Evolutionary conservation across 1,140 invertebrate genomes (phyloP).

Genomic region (Drosophila sp.): DNA sequence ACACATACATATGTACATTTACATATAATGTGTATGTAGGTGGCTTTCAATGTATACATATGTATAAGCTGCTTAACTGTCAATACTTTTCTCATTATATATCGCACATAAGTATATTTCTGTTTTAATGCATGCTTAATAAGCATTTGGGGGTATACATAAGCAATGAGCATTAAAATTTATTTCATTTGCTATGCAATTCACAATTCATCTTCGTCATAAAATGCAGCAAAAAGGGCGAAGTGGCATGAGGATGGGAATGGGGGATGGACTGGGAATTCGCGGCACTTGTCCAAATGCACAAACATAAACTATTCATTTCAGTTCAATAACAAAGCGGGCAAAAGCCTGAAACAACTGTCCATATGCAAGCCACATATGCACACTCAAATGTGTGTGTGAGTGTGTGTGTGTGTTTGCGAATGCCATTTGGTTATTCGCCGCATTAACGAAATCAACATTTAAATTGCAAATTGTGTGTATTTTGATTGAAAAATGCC

Average conservation of each 20-base stretch:
- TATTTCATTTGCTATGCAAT: constrained; percentile 58
- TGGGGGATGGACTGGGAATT: constrained; percentile 12
- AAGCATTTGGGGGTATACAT: constrained; percentile 50
- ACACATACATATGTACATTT: too few relatives aligned
- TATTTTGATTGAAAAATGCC: constrained; percentile 59
- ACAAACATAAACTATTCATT: constrained; percentile 58
- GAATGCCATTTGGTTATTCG: constrained; percentile 52
- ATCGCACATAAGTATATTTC: constrained; percentile 41
- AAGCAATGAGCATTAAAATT: constrained; percentile 65
- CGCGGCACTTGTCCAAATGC: constrained; percentile 19
- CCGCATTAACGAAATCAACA: constrained; percentile 72
- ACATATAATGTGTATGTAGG: constrained; percentile 20
- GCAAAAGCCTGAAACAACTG: constrained; percentile 44
- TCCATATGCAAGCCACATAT: constrained; percentile 36
- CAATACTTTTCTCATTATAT: constrained; percentile 54
- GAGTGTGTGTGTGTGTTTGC: constrained; percentile 20
- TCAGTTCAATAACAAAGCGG: constrained; percentile 58
- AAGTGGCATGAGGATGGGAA: not conserved
- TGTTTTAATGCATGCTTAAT: constrained; percentile 59
- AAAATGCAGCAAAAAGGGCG: constrained; percentile 25
- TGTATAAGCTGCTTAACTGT: constrained; percentile 63
- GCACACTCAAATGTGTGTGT: not conserved
- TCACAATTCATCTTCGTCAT: constrained; percentile 57
- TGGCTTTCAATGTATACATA: constrained; percentile 7
- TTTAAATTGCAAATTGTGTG: constrained; percentile 75